These are phyloP conservation scores for Montifringilla adamsi DNA, from an alignment of 2,113 vertebrate species.

Conservation along the genomic window DNA sequence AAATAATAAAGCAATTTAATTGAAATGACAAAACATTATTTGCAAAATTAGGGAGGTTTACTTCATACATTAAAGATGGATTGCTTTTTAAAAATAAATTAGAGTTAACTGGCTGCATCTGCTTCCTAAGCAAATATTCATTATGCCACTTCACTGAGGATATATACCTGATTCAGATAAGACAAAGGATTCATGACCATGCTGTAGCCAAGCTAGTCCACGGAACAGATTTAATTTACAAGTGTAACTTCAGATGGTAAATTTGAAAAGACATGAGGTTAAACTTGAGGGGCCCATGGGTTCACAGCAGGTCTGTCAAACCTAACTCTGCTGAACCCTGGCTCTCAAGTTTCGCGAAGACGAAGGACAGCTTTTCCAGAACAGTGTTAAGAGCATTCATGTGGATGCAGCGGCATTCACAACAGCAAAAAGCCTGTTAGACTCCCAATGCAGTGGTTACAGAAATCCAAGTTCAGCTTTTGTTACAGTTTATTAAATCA, in stretches of 20 bases:
- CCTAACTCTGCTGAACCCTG: not conserved
- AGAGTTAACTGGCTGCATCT: not conserved
- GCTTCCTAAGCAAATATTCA: not conserved
- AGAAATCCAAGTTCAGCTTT: slow-evolving; percentile 15
- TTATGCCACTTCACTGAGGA: not conserved
- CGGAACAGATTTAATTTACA: not conserved
- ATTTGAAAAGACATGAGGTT: not conserved
- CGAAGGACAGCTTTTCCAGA: not conserved
- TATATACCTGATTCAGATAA: not conserved
- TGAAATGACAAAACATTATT: not conserved
- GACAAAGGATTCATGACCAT: not conserved
- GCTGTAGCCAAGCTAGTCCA: not conserved
- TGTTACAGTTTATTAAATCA: not conserved
- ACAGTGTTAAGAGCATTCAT: not conserved
- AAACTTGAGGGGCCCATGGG: not conserved
- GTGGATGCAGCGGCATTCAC: not conserved
- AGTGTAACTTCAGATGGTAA: not conserved
- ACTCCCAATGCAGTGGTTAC: not conserved
- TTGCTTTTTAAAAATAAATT: not conserved
- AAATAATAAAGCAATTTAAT: not conserved
- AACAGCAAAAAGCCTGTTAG: not conserved
- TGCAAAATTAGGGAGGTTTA: not conserved
- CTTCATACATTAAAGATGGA: not conserved
- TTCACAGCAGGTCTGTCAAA: not conserved
- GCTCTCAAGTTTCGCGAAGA: not conserved